Conservation (phyloP, 1,140 invertebrate genomes). For the Heliothis subflexa region DNA sequence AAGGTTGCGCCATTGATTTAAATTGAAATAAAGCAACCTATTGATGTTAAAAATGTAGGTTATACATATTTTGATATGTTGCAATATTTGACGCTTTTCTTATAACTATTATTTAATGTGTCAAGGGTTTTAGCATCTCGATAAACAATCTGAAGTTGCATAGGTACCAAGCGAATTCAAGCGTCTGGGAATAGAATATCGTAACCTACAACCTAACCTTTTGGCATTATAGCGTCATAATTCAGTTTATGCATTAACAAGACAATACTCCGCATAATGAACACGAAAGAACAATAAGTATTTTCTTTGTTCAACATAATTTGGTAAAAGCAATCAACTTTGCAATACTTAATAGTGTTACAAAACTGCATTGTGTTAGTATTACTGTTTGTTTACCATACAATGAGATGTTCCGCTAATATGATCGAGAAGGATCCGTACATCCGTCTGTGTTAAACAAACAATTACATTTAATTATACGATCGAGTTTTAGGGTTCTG, state of each 20-base stretch:
- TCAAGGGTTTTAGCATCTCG: too few relatives aligned
- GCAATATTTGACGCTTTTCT: too few relatives aligned
- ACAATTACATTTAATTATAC: not conserved
- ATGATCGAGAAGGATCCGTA: conserved; percentile 51
- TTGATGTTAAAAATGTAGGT: too few relatives aligned
- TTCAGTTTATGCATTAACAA: not conserved
- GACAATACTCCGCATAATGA: not conserved
- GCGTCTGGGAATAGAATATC: too few relatives aligned
- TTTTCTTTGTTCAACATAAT: conserved; percentile 22
- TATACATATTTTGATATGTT: too few relatives aligned
- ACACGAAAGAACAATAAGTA: conserved; percentile 21
- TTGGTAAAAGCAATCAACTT: conserved; percentile 29
- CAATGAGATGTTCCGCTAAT: conserved; percentile 56
- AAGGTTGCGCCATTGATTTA: not conserved
- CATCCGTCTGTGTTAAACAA: conserved; percentile 20
- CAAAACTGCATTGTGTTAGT: conserved; percentile 52
- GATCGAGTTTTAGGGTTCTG: not conserved
- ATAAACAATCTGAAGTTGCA: too few relatives aligned
- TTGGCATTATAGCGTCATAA: too few relatives aligned
- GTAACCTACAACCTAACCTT: too few relatives aligned
- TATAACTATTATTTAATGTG: too few relatives aligned
- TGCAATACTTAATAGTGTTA: conserved; percentile 36
- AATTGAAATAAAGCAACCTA: not conserved
- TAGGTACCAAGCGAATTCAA: too few relatives aligned
- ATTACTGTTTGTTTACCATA: conserved; percentile 60